Evolutionary conservation across 2,113 vertebrate species (phyloP).

Genomic region (Poeciliopsis prolifica): DNA sequence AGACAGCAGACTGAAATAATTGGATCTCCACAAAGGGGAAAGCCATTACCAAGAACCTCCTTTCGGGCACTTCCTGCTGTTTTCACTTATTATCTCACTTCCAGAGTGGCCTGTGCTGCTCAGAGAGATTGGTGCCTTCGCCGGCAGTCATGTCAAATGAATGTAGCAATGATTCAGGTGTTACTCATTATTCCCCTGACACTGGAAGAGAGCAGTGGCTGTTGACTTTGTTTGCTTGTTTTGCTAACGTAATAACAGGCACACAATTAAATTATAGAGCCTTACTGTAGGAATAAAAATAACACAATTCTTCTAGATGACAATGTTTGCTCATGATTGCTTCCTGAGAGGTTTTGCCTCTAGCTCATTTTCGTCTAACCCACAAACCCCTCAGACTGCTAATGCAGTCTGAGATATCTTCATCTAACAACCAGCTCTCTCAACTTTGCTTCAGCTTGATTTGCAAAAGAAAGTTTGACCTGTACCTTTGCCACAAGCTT

Average conservation of each 20-base stretch:
- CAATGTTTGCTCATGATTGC: constrained; percentile 3
- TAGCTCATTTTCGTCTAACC: constrained; percentile 5
- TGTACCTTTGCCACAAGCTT: neutral
- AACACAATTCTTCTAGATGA: constrained; percentile 6
- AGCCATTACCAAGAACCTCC: constrained; percentile 54
- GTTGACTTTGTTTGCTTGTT: constrained; percentile 48
- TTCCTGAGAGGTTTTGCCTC: neutral
- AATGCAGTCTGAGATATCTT: constrained; percentile 6
- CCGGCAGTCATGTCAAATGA: constrained; percentile 44
- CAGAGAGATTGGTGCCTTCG: constrained; percentile 29
- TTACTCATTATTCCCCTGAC: constrained; percentile 65
- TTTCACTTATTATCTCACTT: constrained; percentile 55
- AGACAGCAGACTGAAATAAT: constrained; percentile 56
- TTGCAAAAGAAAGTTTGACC: neutral
- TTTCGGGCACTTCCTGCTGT: constrained; percentile 50
- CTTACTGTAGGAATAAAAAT: constrained; percentile 19
- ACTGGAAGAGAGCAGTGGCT: constrained; percentile 33
- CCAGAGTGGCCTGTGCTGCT: constrained; percentile 28
- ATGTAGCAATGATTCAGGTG: constrained; percentile 61
- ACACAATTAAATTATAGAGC: constrained; percentile 25
- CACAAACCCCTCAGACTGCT: neutral
- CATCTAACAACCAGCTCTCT: neutral
- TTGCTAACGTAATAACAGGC: constrained; percentile 28
- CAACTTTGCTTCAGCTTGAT: neutral
- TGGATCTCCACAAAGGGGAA: constrained; percentile 43